A percentile compares a stretch with the other conserved stretches of the same genome.
Conservation (phyloP, 2,888 invertebrate genomes). For the Argyra leucocephala region DNA sequence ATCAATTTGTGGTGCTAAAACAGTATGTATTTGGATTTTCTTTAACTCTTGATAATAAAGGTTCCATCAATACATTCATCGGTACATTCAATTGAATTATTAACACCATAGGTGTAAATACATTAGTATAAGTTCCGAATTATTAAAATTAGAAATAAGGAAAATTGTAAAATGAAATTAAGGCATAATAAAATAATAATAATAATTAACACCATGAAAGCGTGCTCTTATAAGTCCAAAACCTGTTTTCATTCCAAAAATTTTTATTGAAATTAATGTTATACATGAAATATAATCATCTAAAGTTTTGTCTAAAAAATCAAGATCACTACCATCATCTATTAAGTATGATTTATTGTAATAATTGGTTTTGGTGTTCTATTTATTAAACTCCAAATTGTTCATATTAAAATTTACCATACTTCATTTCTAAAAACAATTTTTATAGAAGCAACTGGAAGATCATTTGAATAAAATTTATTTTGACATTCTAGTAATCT, state of each 20-base stretch:
- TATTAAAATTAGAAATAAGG: too few relatives aligned
- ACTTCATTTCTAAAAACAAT: constrained; percentile 87
- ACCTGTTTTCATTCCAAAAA: constrained; percentile 49
- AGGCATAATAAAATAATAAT: constrained; percentile 77
- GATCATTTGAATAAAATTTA: constrained; percentile 30
- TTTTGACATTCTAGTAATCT: neutral
- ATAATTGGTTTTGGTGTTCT: constrained; percentile 51
- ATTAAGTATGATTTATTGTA: constrained; percentile 89
- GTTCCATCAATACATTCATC: constrained; percentile 79
- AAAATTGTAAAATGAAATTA: constrained; percentile 93
- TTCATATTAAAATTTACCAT: constrained; percentile 69
- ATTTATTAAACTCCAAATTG: constrained; percentile 65
- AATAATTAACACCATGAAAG: constrained; percentile 74
- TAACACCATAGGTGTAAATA: too few relatives aligned
- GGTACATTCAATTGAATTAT: constrained; percentile 71
- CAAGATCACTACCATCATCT: constrained; percentile 85
- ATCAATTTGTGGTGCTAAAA: constrained; percentile 91
- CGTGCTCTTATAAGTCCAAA: constrained; percentile 85
- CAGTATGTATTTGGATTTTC: constrained; percentile 65
- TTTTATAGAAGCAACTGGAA: constrained; percentile 68
- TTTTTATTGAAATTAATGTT: constrained; percentile 55
- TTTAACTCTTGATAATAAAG: constrained; percentile 75
- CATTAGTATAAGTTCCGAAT: too few relatives aligned
- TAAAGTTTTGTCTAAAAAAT: constrained; percentile 61
- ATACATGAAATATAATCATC: constrained; percentile 70